Evolutionary conservation across 2,888 invertebrate species (phyloP).

Genomic region (Pilophorus perplexus): DNA sequence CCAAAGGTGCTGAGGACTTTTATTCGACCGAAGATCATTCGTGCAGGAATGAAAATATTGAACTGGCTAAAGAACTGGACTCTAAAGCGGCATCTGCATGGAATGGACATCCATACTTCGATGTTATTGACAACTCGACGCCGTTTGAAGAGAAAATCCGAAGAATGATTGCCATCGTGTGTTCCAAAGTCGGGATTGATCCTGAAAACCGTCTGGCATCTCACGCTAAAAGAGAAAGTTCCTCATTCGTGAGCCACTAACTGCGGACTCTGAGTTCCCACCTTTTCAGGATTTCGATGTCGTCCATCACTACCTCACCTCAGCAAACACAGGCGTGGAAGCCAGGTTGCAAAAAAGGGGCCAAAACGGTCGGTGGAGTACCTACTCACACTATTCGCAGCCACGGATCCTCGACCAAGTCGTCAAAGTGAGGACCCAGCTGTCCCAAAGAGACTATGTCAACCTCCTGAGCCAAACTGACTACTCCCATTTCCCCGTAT

Average conservation of each 20-base stretch:
- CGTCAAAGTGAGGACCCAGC: constrained; percentile 92
- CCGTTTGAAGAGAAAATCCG: constrained; percentile 96
- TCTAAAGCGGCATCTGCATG: constrained; percentile 92
- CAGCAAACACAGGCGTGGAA: constrained; percentile 83
- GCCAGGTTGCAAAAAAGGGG: constrained; percentile 89
- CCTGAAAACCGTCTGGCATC: constrained; percentile 88
- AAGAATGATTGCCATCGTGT: constrained; percentile 79
- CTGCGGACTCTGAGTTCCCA: constrained; percentile 70
- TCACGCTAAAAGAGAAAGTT: constrained; percentile 95
- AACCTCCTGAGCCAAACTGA: constrained; percentile 88
- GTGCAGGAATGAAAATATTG: constrained; percentile 91
- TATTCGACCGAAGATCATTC: constrained; percentile 94
- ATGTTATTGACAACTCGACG: constrained; percentile 96
- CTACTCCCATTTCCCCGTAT: constrained; percentile 88
- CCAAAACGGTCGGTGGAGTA: constrained; percentile 83
- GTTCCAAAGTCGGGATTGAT: constrained; percentile 91
- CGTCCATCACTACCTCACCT: constrained; percentile 93
- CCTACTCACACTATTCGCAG: constrained; percentile 90
- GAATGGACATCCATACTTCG: constrained; percentile 99
- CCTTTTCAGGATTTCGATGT: constrained; percentile 96
- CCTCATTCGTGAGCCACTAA: constrained; percentile 72
- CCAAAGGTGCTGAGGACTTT: constrained; percentile 96
- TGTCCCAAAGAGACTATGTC: constrained; percentile 87
- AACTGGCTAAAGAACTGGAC: constrained; percentile 83
- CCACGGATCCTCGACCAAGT: constrained; percentile 85